Evolutionary conservation across 1,140 invertebrate genomes (phyloP).

Genomic region (Hypsibius dujardini): DNA sequence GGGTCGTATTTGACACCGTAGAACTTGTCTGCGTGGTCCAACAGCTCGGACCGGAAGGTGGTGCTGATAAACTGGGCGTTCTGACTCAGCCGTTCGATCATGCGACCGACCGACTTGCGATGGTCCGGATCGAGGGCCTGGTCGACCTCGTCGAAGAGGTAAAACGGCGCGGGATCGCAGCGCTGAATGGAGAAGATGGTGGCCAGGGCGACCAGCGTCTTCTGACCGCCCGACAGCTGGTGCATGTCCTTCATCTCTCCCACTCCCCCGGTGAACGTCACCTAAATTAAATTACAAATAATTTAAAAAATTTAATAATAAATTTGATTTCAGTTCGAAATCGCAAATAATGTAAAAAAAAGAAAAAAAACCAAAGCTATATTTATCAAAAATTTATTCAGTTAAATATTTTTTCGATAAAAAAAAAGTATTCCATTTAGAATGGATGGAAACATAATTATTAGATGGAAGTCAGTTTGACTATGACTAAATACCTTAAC

Average conservation of each 20-base stretch:
- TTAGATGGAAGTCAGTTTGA: no score
- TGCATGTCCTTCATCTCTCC: constrained; percentile 99
- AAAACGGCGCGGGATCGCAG: constrained; percentile 97
- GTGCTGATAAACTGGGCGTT: constrained; percentile 98
- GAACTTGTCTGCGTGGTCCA: constrained; percentile 95
- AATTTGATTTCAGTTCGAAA: no score
- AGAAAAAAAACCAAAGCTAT: no score
- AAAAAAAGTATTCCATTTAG: no score
- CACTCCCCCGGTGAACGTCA: constrained; percentile 68
- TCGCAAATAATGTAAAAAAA: no score
- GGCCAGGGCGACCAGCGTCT: constrained; percentile 87
- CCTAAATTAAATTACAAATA: no score
- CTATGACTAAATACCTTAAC: no score
- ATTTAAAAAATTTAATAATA: no score
- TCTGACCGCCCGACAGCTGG: constrained; percentile 93
- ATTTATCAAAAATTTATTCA: no score
- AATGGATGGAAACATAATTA: no score
- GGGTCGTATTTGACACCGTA: constrained; percentile 73
- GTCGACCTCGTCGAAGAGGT: constrained; percentile 98
- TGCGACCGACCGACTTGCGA: constrained; percentile 43
- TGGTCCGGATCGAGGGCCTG: constrained; percentile 47
- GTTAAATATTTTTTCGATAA: no score
- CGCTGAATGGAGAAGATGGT: constrained; percentile 99
- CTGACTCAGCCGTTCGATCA: constrained; percentile 88
- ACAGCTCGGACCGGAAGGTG: constrained; percentile 87